Evolutionary conservation across 2,888 invertebrate species (phyloP).

Genomic region (Copidosoma aretas): DNA sequence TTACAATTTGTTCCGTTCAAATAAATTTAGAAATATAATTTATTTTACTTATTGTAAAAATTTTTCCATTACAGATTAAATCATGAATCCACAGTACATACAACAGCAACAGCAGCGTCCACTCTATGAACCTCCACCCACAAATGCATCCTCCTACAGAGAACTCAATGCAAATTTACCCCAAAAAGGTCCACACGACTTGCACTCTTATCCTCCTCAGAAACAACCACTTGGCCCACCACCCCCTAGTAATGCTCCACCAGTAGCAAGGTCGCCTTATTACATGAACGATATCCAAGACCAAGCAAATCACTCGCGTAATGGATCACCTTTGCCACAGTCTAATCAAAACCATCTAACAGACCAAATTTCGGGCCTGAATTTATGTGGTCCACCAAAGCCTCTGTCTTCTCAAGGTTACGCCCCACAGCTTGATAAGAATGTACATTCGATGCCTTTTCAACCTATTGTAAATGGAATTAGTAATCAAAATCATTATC

Average conservation of each 20-base stretch:
- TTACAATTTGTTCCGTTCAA: too few relatives aligned
- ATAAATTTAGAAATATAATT: too few relatives aligned
- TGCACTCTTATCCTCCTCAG: conserved; percentile 45
- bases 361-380: conserved; percentile 55
- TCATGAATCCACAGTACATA: conserved; percentile 66
- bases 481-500: conserved; percentile 43
- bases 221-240: conserved; percentile 48
- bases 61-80: not conserved
- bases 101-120: conserved; percentile 50
- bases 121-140: conserved; percentile 26
- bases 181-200: conserved; percentile 45
- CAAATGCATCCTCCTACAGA: conserved; percentile 47
- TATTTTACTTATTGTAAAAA: too few relatives aligned
- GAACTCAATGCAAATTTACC: conserved; percentile 50
- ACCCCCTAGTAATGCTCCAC: conserved; percentile 48
- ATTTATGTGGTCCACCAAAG: conserved; percentile 50
- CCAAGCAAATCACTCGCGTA: conserved; percentile 42
- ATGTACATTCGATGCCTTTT: conserved; percentile 44
- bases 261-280: conserved; percentile 45
- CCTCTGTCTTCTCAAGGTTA: conserved; percentile 48
- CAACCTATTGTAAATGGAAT: conserved; percentile 52
- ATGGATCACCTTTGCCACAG: conserved; percentile 43
- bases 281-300: conserved; percentile 50
- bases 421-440: conserved; percentile 45
- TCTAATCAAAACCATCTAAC: conserved; percentile 49